A percentile compares a stretch with the other conserved stretches of the same genome.
These are phyloP conservation scores for Callaeas wilsoni DNA, from an alignment of 2,113 vertebrate species.

Conservation along the genomic window DNA sequence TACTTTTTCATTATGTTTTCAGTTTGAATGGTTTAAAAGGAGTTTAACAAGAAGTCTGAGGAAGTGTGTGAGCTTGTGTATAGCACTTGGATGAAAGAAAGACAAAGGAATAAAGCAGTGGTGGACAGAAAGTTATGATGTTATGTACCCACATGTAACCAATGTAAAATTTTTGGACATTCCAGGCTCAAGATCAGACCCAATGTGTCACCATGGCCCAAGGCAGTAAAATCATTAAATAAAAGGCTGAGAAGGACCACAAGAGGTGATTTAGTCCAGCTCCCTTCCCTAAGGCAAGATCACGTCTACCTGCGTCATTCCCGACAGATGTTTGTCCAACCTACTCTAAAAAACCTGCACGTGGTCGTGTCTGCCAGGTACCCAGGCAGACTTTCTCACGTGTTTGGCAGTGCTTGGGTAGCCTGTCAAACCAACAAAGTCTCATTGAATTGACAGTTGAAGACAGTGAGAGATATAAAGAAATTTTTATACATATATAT, in stretches of 20 bases:
- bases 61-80: neutral
- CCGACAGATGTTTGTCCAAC: conserved; percentile 64
- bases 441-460: neutral
- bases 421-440: neutral
- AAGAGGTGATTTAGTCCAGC: conserved; percentile 28
- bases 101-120: neutral
- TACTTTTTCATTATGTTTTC: neutral
- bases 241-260: conserved; percentile 32
- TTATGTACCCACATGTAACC: neutral
- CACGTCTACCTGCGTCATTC: conserved; percentile 26
- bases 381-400: neutral
- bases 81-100: neutral
- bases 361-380: neutral
- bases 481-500: neutral
- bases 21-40: neutral
- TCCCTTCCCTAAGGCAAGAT: conserved; percentile 28
- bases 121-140: neutral
- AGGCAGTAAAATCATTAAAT: conserved; percentile 24
- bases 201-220: conserved; percentile 25
- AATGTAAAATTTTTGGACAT: neutral
- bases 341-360: neutral
- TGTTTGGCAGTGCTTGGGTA: conserved; percentile 4
- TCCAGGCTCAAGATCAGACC: conserved; percentile 14
- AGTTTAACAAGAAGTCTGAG: neutral
- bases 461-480: neutral